Base-by-base conservation (phyloP, 2,888 invertebrate species). In the Dasypogon diadema region DNA sequence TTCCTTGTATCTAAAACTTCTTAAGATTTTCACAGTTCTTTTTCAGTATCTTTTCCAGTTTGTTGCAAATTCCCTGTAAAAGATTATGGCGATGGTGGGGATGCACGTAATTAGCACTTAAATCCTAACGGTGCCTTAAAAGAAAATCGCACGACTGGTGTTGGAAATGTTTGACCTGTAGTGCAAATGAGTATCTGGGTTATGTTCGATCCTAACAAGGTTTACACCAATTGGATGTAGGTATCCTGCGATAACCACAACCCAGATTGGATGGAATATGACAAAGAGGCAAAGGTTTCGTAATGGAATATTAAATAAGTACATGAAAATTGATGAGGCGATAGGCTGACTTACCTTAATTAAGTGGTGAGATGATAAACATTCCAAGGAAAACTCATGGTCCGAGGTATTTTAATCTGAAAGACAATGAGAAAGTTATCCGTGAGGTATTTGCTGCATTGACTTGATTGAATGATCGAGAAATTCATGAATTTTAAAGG, bases 321-420 rank as follows among this genome's bases (percentile, higher is more conserved):
- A 12, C 8, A n/a, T 2, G 12, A 42, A 12, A 42, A 42, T 12
- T 42, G 42, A 42, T 12, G 2, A 42, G 42, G 10, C 12, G 8
- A 42, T 42, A 2, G 8, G n/a, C 42, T 42, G 2, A 42, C 42
- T 42, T 42, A 42, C 42, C 42, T 12, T 42, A 8, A 42, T 42
- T 42, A 12, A 42, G 2, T 42, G 8, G 12, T 42, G 42, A 42
- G n/a, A 42, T 42, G 42, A 12, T 2, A 3, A n/a, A 34, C 37
- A 16, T 60, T 60, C 37, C 26, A 8, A 34, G 37, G 21, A 30
- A 8, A 37, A 37, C 37, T 60, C 60, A 60, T 37, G 26, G 34
- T 60, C 34, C 60, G 60, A 60, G 60, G 60, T 60, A 60, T 18
- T 60, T 60, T n/a, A 30, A 37, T 34, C 60, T 60, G 37, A 37